Conservation (phyloP, 1,140 invertebrate genomes). For the Cydia pomonella region DNA sequence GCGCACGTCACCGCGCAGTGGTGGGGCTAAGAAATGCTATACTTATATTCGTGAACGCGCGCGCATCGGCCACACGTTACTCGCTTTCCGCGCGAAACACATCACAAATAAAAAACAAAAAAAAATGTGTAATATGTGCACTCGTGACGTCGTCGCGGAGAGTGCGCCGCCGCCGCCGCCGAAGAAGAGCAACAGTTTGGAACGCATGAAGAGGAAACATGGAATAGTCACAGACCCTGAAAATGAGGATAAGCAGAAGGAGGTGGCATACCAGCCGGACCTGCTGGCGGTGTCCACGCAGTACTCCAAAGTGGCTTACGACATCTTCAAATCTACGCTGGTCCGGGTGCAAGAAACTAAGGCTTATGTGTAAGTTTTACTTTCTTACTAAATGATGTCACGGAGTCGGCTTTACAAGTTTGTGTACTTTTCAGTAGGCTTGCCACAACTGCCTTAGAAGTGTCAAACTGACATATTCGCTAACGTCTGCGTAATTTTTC, state of each 20-base stretch:
- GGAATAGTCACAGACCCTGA: slow-evolving; percentile 66
- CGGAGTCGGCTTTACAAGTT: too few relatives aligned
- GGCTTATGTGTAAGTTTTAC: slow-evolving; percentile 67
- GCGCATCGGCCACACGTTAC: slow-evolving; percentile 32
- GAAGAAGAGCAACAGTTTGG: slow-evolving; percentile 53
- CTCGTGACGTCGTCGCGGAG: slow-evolving; percentile 51
- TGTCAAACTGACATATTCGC: too few relatives aligned
- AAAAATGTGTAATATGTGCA: slow-evolving; percentile 74
- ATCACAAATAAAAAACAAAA: slow-evolving; percentile 21
- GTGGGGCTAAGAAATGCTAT: slow-evolving; percentile 59
- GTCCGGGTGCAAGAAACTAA: slow-evolving; percentile 66
- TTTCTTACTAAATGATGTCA: slow-evolving; percentile 33
- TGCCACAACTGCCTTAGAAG: too few relatives aligned
- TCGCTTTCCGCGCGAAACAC: not conserved
- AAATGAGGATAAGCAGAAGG: slow-evolving; percentile 60
- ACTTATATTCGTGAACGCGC: slow-evolving; percentile 62
- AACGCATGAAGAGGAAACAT: slow-evolving; percentile 70
- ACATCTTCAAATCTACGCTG: slow-evolving; percentile 58
- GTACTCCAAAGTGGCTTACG: slow-evolving; percentile 64
- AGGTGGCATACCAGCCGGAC: slow-evolving; percentile 73
- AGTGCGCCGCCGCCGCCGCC: slow-evolving; percentile 45
- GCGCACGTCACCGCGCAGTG: slow-evolving; percentile 34
- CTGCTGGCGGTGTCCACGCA: slow-evolving; percentile 71
- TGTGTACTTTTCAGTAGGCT: too few relatives aligned
- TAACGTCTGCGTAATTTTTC: too few relatives aligned